phyloP scores from a whole-genome alignment of 2,113 vertebrate species.

The Tyto alba region DNA sequence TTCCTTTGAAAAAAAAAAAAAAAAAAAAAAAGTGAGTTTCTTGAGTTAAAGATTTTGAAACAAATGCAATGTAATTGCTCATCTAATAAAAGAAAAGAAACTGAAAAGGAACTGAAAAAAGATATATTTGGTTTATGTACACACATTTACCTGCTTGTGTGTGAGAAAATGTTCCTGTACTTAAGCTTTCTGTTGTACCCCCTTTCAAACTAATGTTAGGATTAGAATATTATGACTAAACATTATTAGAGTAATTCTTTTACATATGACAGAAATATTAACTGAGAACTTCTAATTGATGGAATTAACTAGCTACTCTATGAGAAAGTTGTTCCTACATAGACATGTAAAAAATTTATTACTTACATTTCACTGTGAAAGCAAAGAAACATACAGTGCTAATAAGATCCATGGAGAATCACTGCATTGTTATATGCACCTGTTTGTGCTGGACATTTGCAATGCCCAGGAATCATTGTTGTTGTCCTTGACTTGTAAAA shows the following conservation, averaged over 20 bases:
- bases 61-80: neutral
- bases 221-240: neutral
- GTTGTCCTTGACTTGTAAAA: neutral
- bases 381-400: neutral
- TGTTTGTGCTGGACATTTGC: neutral
- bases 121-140: neutral
- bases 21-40: too few relatives aligned
- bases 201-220: neutral
- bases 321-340: neutral
- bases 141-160: neutral
- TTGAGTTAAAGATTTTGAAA: neutral
- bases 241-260: neutral
- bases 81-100: too few relatives aligned
- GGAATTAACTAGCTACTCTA: neutral
- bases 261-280: neutral
- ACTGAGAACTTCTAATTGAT: neutral
- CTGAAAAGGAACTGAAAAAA: too few relatives aligned
- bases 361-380: neutral
- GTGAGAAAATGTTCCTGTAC: neutral
- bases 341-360: neutral
- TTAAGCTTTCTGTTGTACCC: neutral
- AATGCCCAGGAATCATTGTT: neutral
- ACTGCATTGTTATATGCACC: too few relatives aligned
- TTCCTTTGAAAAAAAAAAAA: neutral
- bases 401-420: neutral